Evolutionary conservation across 2,113 vertebrate species (phyloP), one percentile per base, ranked within the genome.

Genomic region (Sterrhoptilus dennistouni): DNA sequence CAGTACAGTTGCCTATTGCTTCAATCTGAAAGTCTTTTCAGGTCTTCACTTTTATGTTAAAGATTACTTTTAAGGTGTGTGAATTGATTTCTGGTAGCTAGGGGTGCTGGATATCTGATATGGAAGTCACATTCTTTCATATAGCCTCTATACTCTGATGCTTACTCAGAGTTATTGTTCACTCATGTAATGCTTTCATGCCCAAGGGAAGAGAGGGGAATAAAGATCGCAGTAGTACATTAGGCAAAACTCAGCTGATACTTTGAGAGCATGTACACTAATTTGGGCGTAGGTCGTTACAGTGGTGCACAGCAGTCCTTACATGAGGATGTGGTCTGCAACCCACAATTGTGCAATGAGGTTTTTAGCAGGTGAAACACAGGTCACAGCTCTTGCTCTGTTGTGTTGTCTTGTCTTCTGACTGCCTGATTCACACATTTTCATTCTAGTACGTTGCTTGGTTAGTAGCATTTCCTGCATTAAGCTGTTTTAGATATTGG

Each of bases 271-370:
- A 21, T 17, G 4, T n/a, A 6, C 14, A 38, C 4, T 53, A 20
- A 19, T 40, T 61, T 75, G 5, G 28, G 2, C 13, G 1, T 11
- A 18, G 25, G 4, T 65, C 78, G 3, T 77, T 52, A 28, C 11
- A 22, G 28, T 10, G 29, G 19, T 33, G 18, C 23, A 57, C 23
- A 74, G 5, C 10, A 25, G 22, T 45, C 24, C 28, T 69, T 63
- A 27, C 33, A 12, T 52, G 42, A 57, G 29, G 13, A 22, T 80
- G 27, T 53, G 35, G 6, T 79, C 44, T 77, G 60, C 35, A 68
- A 6, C 27, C 38, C 9, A 16, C 9, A 27, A 0, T 3, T 49
- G n/a, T 19, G 20, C 5, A 1, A 1, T n/a, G 61, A 64, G 12
- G 25, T 57, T 85, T 85, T 29, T 65, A 50, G 25, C 14, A 31